Evolutionary conservation across 1,140 invertebrate genomes (phyloP), one percentile per base, ranked within the genome.

Genomic region (Pseudomyrmex pallidus): DNA sequence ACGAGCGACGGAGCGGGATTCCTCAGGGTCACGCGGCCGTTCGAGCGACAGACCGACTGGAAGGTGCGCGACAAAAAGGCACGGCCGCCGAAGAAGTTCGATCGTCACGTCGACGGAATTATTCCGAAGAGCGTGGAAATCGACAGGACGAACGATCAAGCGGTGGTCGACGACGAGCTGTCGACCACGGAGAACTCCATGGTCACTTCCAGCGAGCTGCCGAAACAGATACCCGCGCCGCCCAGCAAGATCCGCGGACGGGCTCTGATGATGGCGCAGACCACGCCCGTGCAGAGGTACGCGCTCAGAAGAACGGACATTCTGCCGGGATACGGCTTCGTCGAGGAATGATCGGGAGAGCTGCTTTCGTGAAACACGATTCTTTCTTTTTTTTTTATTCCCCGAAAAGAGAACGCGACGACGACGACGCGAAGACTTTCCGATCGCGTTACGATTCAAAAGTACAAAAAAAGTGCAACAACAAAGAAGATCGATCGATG

Each of bases 181-280:
- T 90, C 90, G 13, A 93, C 91, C 4, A 92, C 91, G 3, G 91
- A 92, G 52, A 91, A 88, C 59, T 84, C 92, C 5, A 85, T 93
- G 72, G 92, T 94, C 0, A 94, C 94, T 7, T 94, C 94, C 15
- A 94, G 93, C 76, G 94, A 94, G 46, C 68, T 94, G 13, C 94
- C 94, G 0, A 94, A 94, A 70, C 94, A 94, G 68, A 94, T 94
- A 85, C 94, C 94, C 7, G 90, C 93, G 10, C 94, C 94, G 2
- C 93, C 94, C 2, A 92, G 92, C 46, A 90, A 89, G 61, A 25
- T 91, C 4, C 89, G 89, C 0, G 85, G 86, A 25, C 89, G 74
- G 2, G 86, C 72, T 0, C 77, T 88, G 5, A 87, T 88, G 5
- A 87, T 89, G 82, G 90, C 87, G 0, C 92, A 93, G 22, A 93